These are phyloP conservation scores for Latheticus oryzae DNA, from an alignment of 2,888 invertebrate species.

Conservation along the genomic window DNA sequence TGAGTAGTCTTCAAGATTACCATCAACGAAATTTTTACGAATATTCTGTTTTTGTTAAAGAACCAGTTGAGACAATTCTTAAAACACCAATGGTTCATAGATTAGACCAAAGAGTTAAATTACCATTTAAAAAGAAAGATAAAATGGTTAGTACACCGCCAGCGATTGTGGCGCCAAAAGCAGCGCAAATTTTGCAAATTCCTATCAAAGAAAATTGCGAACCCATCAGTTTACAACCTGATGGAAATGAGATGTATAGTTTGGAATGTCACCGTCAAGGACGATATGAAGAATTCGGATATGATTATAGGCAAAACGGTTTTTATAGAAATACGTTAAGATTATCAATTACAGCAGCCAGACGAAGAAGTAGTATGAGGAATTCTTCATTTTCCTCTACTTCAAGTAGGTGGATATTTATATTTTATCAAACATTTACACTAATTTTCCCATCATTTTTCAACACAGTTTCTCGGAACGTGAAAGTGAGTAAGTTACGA, in stretches of 20 bases:
- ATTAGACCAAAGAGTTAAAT: constrained; percentile 42
- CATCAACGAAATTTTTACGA: constrained; percentile 42
- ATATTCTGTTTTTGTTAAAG: constrained; percentile 20
- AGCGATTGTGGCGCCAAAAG: constrained; percentile 71
- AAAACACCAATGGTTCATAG: constrained; percentile 61
- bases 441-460: no score
- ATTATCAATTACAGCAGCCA: constrained; percentile 55
- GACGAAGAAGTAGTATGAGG: constrained; percentile 50
- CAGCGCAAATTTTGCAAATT: constrained; percentile 72
- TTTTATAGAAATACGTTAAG: constrained; percentile 60
- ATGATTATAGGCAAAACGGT: constrained; percentile 53
- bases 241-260: constrained; percentile 55
- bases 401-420: constrained; percentile 49
- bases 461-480: no score
- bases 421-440: constrained; percentile 1
- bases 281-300: constrained; percentile 47
- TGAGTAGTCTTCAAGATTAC: constrained; percentile 53
- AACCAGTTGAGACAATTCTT: constrained; percentile 58
- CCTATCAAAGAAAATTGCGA: constrained; percentile 61
- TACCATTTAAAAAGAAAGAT: constrained; percentile 48
- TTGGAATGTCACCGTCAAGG: constrained; percentile 48
- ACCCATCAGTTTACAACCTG: constrained; percentile 49
- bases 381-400: constrained; percentile 52
- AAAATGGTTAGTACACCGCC: constrained; percentile 61
- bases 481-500: no score